Evolutionary conservation across 2,888 invertebrate species (phyloP).

Genomic region (Bembecia ichneumoniformis): DNA sequence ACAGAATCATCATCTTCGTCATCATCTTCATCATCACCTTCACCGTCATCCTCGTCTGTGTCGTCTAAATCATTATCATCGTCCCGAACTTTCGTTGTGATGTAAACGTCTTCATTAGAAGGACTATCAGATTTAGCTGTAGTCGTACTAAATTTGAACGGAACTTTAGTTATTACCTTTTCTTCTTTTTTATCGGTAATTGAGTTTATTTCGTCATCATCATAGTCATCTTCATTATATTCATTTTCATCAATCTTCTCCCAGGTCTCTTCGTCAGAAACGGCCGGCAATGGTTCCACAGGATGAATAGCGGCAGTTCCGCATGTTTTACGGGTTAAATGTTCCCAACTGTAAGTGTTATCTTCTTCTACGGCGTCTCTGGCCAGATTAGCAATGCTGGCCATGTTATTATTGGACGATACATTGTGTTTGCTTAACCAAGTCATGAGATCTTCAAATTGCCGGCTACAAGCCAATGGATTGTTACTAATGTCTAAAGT

Average conservation of each 20-base stretch:
- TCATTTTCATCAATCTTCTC: constrained; percentile 55
- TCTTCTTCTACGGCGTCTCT: constrained; percentile 46
- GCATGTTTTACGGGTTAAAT: constrained; percentile 58
- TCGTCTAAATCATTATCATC: constrained; percentile 41
- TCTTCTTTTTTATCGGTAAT: constrained; percentile 13
- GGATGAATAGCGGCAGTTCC: constrained; percentile 41
- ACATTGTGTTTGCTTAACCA: constrained; percentile 75
- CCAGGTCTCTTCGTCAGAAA: constrained; percentile 64
- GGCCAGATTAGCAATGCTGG: constrained; percentile 51
- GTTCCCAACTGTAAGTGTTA: constrained; percentile 58
- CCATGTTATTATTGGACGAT: constrained; percentile 56
- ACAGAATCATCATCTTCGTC: constrained; percentile 41
- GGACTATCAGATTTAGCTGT: too few relatives aligned
- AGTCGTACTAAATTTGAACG: too few relatives aligned
- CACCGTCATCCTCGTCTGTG: constrained; percentile 44
- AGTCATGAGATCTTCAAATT: constrained; percentile 77
- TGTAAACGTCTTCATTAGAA: background rate
- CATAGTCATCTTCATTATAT: constrained; percentile 33
- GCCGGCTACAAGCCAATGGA: constrained; percentile 77
- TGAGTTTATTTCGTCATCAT: constrained; percentile 25
- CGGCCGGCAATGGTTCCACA: constrained; percentile 41
- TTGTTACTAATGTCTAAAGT: constrained; percentile 76
- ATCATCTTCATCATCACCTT: constrained; percentile 39
- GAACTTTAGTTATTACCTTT: background rate
- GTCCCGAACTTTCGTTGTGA: constrained; percentile 11